These are phyloP conservation scores for Hydrocynus forskahlii DNA, from an alignment of 2,797 vertebrate species.

Conservation along the genomic window DNA sequence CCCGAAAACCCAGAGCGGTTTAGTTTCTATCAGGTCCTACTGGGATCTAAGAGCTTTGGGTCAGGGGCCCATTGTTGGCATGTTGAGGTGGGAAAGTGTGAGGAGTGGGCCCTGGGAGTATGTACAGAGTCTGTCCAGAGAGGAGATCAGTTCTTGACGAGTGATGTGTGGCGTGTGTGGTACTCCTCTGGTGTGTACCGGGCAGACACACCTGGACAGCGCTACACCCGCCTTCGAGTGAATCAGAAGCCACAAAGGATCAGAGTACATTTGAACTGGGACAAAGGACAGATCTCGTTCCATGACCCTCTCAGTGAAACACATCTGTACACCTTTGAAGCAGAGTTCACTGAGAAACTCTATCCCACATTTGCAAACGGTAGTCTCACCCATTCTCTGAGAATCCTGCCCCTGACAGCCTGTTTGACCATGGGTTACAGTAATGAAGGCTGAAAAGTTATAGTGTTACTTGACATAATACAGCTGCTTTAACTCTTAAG, in stretches of 20 bases:
- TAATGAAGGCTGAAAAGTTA: neutral
- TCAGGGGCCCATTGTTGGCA: conserved; percentile 62
- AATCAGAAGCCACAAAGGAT: neutral
- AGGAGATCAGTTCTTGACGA: neutral
- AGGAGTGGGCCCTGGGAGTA: neutral
- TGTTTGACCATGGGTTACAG: neutral
- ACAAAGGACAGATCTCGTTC: neutral
- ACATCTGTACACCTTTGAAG: neutral
- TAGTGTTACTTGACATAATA: neutral
- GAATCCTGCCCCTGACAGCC: neutral
- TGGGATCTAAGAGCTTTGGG: conserved; percentile 71
- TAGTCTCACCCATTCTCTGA: neutral
- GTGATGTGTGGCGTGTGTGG: conserved; percentile 60
- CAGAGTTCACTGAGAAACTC: neutral
- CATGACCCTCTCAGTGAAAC: neutral
- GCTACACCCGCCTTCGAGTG: neutral
- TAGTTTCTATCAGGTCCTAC: conserved; percentile 70
- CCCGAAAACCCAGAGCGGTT: conserved; percentile 73
- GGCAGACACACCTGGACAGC: neutral
- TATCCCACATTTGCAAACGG: neutral
- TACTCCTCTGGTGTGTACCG: conserved; percentile 50
- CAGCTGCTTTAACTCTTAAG: neutral
- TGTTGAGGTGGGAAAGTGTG: neutral
- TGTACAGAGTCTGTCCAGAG: neutral
- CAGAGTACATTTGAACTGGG: neutral